Percentiles rank a stretch among this genome's conserved stretches.
phyloP scores from a whole-genome alignment of 2,888 invertebrate genomes.

The Aporophyla lueneburgensis region DNA sequence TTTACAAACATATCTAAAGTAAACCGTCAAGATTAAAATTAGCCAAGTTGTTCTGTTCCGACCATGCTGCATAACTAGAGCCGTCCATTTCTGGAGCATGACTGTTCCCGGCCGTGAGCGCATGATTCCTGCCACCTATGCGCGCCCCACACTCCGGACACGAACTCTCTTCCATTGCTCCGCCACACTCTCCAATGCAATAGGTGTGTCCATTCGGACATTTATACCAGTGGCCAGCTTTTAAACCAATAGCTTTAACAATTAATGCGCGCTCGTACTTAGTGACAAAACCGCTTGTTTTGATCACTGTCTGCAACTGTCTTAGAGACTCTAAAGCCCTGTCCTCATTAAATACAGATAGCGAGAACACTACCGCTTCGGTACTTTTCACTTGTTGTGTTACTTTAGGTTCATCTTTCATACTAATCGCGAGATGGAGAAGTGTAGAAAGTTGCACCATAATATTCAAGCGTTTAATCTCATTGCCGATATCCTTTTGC shows the following conservation, averaged over 20 bases:
- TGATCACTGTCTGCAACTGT: slow-evolving; percentile 72
- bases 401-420: slow-evolving; percentile 61
- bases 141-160: slow-evolving; percentile 91
- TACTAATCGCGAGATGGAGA: slow-evolving; percentile 49
- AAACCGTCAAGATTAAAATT: slow-evolving; percentile 72
- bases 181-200: slow-evolving; percentile 93
- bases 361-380: slow-evolving; percentile 68
- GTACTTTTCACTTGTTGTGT: slow-evolving; percentile 63
- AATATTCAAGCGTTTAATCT: slow-evolving; percentile 79
- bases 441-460: slow-evolving; percentile 78
- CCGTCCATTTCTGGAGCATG: slow-evolving; percentile 90
- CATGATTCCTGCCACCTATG: slow-evolving; percentile 91
- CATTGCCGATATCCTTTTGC: slow-evolving; percentile 80
- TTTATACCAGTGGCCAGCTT: slow-evolving; percentile 93
- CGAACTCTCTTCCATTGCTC: slow-evolving; percentile 88
- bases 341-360: slow-evolving; percentile 72
- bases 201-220: slow-evolving; percentile 93
- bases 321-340: slow-evolving; percentile 69
- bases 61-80: slow-evolving; percentile 87
- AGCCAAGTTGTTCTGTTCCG: slow-evolving; percentile 83
- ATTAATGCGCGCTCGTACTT: slow-evolving; percentile 89
- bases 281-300: slow-evolving; percentile 70
- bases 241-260: slow-evolving; percentile 89
- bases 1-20: slow-evolving; percentile 1
- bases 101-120: slow-evolving; percentile 83